phyloP scores from a whole-genome alignment of 2,888 invertebrate species.

The Drosophila kanekoi region DNA sequence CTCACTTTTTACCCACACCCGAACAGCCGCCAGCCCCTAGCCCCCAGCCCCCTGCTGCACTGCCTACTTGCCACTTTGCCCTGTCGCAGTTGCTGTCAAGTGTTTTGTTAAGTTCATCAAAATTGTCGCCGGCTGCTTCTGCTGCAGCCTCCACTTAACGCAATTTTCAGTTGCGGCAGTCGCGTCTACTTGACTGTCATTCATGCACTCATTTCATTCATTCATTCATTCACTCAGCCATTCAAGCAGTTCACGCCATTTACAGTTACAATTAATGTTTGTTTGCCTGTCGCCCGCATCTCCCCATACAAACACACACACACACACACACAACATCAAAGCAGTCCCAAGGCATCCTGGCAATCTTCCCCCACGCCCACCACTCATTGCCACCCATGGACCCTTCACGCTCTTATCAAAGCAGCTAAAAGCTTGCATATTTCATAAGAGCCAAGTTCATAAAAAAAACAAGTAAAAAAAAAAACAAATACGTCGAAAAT shows the following conservation, averaged over 20 bases:
- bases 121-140: slow-evolving; percentile 67
- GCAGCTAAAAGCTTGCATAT: slow-evolving; percentile 69
- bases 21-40: not conserved
- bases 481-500: slow-evolving; percentile 12
- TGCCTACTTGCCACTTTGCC: slow-evolving; percentile 12
- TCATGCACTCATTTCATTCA: slow-evolving; percentile 49
- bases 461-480: slow-evolving; percentile 34
- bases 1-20: slow-evolving; percentile 41
- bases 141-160: slow-evolving; percentile 63
- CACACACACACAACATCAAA: slow-evolving; percentile 55
- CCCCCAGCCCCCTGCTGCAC: not conserved
- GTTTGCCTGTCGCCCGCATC: slow-evolving; percentile 69
- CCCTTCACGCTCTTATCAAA: slow-evolving; percentile 43
- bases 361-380: not conserved
- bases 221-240: slow-evolving; percentile 49
- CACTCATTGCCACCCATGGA: not conserved
- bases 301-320: not conserved
- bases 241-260: slow-evolving; percentile 76
- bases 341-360: slow-evolving; percentile 30
- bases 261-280: slow-evolving; percentile 79
- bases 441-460: slow-evolving; percentile 76
- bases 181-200: slow-evolving; percentile 67
- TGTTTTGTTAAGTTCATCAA: slow-evolving; percentile 82
- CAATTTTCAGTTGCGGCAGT: slow-evolving; percentile 67
- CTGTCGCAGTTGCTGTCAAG: slow-evolving; percentile 65